Conservation (phyloP, 2,113 vertebrate genomes). For the Athene noctua region DNA sequence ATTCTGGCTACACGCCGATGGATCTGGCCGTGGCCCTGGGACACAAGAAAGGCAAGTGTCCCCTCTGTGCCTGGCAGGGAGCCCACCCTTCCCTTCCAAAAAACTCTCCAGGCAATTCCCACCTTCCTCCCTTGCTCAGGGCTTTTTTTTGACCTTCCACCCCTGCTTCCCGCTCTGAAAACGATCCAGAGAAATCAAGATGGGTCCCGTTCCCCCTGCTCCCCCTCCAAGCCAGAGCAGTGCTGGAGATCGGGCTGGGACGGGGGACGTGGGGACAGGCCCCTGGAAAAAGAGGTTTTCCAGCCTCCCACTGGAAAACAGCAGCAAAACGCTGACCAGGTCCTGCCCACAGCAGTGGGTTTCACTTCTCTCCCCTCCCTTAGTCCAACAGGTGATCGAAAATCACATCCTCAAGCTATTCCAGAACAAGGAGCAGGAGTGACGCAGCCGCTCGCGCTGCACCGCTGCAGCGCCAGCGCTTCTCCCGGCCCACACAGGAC, state of each 20-base stretch:
- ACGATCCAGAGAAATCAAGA: not conserved
- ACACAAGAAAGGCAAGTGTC: constrained; percentile 84
- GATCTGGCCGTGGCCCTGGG: constrained; percentile 91
- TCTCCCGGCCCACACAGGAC: not conserved
- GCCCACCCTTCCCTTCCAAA: not conserved
- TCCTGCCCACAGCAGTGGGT: not conserved
- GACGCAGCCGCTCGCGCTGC: accelerated
- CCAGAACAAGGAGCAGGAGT: constrained; percentile 33
- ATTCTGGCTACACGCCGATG: constrained; percentile 94
- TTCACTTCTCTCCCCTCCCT: not conserved
- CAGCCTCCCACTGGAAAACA: not conserved
- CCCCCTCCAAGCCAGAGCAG: not conserved
- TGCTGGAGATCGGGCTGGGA: not conserved
- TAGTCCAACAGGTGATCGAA: constrained; percentile 87
- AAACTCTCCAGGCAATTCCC: not conserved
- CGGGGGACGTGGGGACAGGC: not conserved
- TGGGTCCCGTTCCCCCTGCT: not conserved
- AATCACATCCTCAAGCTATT: constrained; percentile 83
- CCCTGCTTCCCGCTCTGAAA: not conserved
- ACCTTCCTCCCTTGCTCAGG: not conserved
- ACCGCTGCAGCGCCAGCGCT: not conserved
- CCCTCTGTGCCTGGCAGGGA: not conserved
- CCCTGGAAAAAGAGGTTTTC: not conserved
- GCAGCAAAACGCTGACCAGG: accelerated
- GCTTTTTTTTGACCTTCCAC: not conserved